phyloP scores from a whole-genome alignment of 1,140 invertebrate genomes.

The Polypedilum pembai region DNA sequence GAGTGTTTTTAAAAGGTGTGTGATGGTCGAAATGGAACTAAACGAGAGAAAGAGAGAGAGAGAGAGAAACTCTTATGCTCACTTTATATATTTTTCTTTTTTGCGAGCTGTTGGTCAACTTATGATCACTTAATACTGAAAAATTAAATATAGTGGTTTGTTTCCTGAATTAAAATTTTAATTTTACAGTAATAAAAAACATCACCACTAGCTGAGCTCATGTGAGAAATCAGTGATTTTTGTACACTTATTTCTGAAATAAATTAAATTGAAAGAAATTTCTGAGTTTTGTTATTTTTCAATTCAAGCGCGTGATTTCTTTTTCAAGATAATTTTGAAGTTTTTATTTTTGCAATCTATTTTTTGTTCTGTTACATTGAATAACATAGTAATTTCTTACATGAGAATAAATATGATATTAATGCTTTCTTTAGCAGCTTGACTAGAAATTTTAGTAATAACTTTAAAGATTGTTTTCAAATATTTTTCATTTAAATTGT shows the following conservation, averaged over 20 bases:
- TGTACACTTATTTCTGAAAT: background rate
- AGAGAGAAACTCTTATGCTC: background rate
- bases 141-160: conserved; percentile 28
- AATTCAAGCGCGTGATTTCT: background rate
- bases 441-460: background rate
- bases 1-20: background rate
- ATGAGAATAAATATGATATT: conserved; percentile 27
- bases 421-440: background rate
- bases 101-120: background rate
- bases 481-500: background rate
- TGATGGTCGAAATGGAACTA: background rate
- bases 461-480: background rate
- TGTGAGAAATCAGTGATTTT: background rate
- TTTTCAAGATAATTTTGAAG: background rate
- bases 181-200: conserved; percentile 27
- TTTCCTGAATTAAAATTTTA: conserved; percentile 27
- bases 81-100: background rate
- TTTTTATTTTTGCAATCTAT: background rate
- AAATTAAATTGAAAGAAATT: background rate
- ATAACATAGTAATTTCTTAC: conserved; percentile 13
- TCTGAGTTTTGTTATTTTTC: background rate
- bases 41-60: background rate
- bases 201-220: conserved; percentile 5
- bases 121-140: conserved; percentile 28
- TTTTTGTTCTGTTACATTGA: conserved; percentile 11